phyloP scores from a whole-genome alignment of 2,113 vertebrate genomes.

The Edolisoma coerulescens region DNA sequence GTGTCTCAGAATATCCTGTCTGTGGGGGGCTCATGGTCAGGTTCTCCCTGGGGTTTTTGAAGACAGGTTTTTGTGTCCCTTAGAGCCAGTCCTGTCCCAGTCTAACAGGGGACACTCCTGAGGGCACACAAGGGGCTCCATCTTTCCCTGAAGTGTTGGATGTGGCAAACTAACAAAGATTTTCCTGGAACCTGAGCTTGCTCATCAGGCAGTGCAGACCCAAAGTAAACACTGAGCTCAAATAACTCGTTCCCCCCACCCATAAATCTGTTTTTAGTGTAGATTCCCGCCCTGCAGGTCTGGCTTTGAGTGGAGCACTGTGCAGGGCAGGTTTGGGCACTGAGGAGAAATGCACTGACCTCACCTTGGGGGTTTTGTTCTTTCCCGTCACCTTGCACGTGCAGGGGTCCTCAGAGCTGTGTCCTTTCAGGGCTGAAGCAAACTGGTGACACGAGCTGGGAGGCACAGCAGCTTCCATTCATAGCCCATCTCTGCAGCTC shows the following conservation, averaged over 20 bases:
- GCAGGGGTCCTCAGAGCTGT: not conserved
- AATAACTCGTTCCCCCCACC: not conserved
- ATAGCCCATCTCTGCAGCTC: not conserved
- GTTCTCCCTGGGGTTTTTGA: not conserved
- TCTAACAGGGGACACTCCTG: not conserved
- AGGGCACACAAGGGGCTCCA: accelerated
- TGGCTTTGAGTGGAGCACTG: not conserved
- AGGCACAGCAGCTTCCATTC: not conserved
- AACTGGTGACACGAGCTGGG: not conserved
- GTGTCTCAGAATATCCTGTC: not conserved
- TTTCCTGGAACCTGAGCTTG: not conserved
- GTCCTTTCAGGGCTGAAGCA: not conserved
- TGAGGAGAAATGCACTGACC: accelerated
- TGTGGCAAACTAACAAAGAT: not conserved
- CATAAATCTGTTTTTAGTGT: not conserved
- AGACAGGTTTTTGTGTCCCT: not conserved
- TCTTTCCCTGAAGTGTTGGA: not conserved
- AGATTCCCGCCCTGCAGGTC: not conserved
- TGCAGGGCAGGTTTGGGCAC: not conserved
- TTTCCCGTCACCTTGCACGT: accelerated
- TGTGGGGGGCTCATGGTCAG: not conserved
- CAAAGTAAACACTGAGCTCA: not conserved
- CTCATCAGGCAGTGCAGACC: not conserved
- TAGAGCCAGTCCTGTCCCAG: not conserved
- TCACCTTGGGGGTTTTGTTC: not conserved